These are phyloP conservation scores for Limnephilus rhombicus DNA, from an alignment of 2,888 invertebrate genomes.

Conservation along the genomic window DNA sequence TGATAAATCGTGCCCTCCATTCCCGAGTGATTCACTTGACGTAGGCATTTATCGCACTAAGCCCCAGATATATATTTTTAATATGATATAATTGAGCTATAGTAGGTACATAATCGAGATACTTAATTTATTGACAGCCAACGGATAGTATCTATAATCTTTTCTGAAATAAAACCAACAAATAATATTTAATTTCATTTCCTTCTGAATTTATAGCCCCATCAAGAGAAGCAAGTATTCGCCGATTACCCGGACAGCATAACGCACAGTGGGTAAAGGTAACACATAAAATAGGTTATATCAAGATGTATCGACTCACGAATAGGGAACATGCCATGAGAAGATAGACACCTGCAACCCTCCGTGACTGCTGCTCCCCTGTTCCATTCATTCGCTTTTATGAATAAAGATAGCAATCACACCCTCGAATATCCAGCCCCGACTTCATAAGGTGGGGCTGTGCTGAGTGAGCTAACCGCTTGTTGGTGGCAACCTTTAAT, in stretches of 20 bases:
- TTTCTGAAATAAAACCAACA: neutral
- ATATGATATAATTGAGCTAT: neutral
- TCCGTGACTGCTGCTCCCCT: constrained; percentile 59
- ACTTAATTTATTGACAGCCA: neutral
- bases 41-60: no score
- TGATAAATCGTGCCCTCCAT: no score
- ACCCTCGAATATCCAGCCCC: constrained; percentile 28
- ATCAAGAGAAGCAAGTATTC: constrained; percentile 30
- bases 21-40: no score
- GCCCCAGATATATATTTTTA: neutral
- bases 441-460: constrained; percentile 6
- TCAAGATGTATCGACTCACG: constrained; percentile 45
- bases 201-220: constrained; percentile 23
- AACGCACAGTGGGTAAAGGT: constrained; percentile 21
- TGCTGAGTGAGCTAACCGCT: neutral
- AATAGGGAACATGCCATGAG: constrained; percentile 50
- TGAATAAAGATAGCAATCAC: constrained; percentile 66
- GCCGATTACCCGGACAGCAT: constrained; percentile 51
- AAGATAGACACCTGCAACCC: constrained; percentile 62
- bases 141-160: neutral
- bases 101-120: neutral
- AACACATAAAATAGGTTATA: constrained; percentile 27
- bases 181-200: neutral
- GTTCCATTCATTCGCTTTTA: constrained; percentile 60
- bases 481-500: constrained; percentile 14